phyloP scores from a whole-genome alignment of 2,113 vertebrate genomes.

The Zootoca vivipara region DNA sequence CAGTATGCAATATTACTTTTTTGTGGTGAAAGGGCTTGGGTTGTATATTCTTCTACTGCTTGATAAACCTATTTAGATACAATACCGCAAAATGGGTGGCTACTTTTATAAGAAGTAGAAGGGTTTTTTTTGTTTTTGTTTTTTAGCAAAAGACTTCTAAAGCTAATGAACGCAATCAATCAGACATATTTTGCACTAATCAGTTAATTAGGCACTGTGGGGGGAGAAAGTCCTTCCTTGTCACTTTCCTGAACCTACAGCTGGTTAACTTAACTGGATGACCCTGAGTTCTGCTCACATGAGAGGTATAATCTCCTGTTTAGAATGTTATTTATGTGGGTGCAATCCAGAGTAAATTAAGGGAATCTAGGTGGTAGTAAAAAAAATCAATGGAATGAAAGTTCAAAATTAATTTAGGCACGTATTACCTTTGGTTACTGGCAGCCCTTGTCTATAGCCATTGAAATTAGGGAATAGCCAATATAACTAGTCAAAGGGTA shows the following conservation, averaged over 20 bases:
- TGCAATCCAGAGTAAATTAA: not conserved
- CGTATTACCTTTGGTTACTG: not conserved
- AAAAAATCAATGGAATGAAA: not conserved
- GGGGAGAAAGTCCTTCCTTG: not conserved
- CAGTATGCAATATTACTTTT: not conserved
- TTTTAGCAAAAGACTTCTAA: not conserved
- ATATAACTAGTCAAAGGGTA: slow-evolving; percentile 33
- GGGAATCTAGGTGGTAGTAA: not conserved
- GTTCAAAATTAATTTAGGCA: not conserved
- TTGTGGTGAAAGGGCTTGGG: not conserved
- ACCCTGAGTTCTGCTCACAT: not conserved
- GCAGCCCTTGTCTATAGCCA: slow-evolving; percentile 7
- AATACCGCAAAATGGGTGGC: not conserved
- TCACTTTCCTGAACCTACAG: slow-evolving; percentile 18
- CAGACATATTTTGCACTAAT: not conserved
- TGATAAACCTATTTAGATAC: not conserved
- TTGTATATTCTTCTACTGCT: not conserved
- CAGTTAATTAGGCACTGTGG: too few species aligned
- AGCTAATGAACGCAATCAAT: not conserved
- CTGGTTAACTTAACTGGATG: not conserved
- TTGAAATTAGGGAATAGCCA: slow-evolving; percentile 25
- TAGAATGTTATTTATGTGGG: not conserved
- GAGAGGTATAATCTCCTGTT: not conserved
- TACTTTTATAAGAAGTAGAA: not conserved
- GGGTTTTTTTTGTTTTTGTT: not conserved